Evolutionary conservation across 2,113 vertebrate species (phyloP).

Genomic region (Irena cyanogastra): DNA sequence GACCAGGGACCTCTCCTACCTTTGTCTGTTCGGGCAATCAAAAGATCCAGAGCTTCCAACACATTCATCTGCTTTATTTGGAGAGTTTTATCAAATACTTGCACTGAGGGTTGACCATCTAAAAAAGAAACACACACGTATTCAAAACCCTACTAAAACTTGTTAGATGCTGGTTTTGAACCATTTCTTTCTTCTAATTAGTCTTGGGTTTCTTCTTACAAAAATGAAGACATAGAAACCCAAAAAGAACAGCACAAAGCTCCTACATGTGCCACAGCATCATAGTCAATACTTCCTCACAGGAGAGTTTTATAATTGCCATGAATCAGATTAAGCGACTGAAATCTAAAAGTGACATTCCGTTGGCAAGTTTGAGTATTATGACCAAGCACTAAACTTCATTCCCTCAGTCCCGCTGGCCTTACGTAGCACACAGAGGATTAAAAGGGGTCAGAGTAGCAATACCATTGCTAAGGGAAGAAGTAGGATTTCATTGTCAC

Average conservation of each 20-base stretch:
- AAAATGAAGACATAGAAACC: background rate
- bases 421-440: background rate
- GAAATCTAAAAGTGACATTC: background rate
- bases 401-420: background rate
- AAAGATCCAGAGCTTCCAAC: slow-evolving; percentile 90
- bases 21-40: slow-evolving; percentile 90
- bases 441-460: background rate
- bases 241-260: background rate
- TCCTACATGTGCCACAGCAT: background rate
- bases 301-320: background rate
- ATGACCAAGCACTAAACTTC: background rate
- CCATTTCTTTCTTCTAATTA: background rate
- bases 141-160: background rate
- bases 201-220: fast-evolving
- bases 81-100: slow-evolving; percentile 92
- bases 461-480: background rate
- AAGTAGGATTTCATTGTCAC: background rate
- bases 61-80: slow-evolving; percentile 93
- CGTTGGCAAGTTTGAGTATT: background rate
- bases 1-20: slow-evolving; percentile 69
- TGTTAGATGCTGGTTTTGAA: background rate
- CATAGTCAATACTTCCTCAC: background rate
- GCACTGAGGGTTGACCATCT: slow-evolving; percentile 82
- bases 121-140: slow-evolving; percentile 12
- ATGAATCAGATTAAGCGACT: background rate